These are phyloP conservation scores for Xiphophorus maculatus DNA, from an alignment of 2,113 vertebrate species.

Conservation along the genomic window DNA sequence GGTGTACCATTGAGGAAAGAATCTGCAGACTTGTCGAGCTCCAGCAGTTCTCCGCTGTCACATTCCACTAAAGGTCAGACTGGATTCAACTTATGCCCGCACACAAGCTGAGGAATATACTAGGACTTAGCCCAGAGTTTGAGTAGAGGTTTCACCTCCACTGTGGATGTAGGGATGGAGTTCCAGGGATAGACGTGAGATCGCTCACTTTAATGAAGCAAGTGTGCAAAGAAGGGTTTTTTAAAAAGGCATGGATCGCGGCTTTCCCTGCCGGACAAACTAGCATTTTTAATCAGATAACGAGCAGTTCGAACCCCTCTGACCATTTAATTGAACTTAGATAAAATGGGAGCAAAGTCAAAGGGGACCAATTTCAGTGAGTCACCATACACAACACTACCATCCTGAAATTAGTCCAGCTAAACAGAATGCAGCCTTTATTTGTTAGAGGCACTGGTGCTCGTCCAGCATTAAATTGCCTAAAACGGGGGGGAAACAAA, in stretches of 20 bases:
- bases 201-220: conserved; percentile 3
- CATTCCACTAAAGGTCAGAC: conserved; percentile 44
- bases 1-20: conserved; percentile 9
- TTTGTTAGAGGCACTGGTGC: background rate
- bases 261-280: background rate
- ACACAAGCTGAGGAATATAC: background rate
- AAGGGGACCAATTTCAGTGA: background rate
- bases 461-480: background rate
- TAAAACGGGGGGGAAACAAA: background rate
- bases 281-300: conserved; percentile 18
- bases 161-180: conserved; percentile 14
- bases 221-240: background rate
- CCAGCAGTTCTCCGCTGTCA: conserved; percentile 42
- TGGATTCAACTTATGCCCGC: conserved; percentile 32
- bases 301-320: background rate
- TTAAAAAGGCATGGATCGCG: background rate
- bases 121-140: conserved; percentile 14
- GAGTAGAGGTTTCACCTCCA: conserved; percentile 1
- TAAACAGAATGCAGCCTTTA: background rate
- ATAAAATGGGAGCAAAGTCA: conserved; percentile 9
- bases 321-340: conserved; percentile 6
- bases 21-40: conserved; percentile 34
- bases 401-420: background rate
- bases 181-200: conserved; percentile 5
- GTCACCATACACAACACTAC: background rate